Percentiles rank a stretch among this genome's conserved stretches.
Conservation (phyloP, 1,140 invertebrate genomes). For the Macrobrachium rosenbergii region DNA sequence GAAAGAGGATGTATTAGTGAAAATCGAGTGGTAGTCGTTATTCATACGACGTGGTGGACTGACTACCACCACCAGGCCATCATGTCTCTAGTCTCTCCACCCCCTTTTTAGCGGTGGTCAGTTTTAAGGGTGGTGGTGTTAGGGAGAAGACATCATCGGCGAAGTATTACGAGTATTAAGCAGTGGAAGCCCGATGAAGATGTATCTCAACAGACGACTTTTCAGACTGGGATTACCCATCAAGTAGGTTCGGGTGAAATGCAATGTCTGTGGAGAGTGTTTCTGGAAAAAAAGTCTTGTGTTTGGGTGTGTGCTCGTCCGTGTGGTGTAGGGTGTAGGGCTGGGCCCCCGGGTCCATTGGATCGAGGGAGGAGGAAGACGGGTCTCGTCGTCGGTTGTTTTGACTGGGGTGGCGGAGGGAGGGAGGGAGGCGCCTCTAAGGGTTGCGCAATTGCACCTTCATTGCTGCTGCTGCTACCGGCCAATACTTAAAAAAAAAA, state of each 20-base stretch:
- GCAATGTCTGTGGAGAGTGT: too few relatives aligned
- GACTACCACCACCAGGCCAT: neutral
- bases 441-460: conserved; percentile 53
- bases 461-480: conserved; percentile 1
- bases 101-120: conserved; percentile 18
- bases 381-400: conserved; percentile 54
- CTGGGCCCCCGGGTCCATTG: neutral
- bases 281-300: too few relatives aligned
- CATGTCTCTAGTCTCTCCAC: neutral
- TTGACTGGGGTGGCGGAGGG: conserved; percentile 29
- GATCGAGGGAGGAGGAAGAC: conserved; percentile 20
- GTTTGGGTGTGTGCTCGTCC: neutral
- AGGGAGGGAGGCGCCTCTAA: conserved; percentile 15
- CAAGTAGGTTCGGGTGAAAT: too few relatives aligned
- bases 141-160: conserved; percentile 5
- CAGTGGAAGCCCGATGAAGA: neutral
- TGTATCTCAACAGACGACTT: too few relatives aligned
- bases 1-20: too few relatives aligned
- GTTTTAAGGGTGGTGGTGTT: conserved; percentile 17
- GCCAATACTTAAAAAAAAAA: neutral
- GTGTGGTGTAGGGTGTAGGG: conserved; percentile 4
- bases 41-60: neutral
- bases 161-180: neutral
- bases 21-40: too few relatives aligned
- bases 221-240: too few relatives aligned